A percentile compares a stretch with the other conserved stretches of the same genome.
Evolutionary conservation across 2,797 vertebrate species (phyloP).

Genomic region (Borostomias antarcticus): DNA sequence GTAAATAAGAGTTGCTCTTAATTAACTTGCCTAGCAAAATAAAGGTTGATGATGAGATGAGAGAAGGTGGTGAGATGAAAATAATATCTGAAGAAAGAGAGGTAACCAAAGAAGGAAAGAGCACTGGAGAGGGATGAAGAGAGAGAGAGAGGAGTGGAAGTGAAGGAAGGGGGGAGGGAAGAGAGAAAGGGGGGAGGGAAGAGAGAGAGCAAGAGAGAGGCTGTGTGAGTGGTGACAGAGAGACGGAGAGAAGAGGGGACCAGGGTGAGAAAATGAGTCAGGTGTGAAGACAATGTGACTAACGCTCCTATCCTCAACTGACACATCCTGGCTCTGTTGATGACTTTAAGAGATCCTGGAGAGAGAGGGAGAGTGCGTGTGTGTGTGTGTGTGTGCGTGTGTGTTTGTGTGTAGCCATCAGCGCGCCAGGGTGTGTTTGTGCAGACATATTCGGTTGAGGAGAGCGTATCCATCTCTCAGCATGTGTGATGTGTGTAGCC

Average conservation of each 20-base stretch:
- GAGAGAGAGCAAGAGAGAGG: conserved; percentile 15
- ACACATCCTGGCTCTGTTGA: conserved; percentile 49
- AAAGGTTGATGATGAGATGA: too few relatives aligned
- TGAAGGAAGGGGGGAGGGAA: background rate
- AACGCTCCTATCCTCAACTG: conserved; percentile 54
- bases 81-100: background rate
- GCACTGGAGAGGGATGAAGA: background rate
- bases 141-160: background rate
- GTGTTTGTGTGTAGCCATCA: conserved; percentile 6
- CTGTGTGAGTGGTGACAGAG: conserved; percentile 16
- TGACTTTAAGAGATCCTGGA: conserved; percentile 64
- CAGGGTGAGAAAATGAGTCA: background rate
- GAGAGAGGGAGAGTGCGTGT: conserved; percentile 44
- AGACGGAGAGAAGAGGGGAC: background rate
- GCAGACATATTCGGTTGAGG: too few relatives aligned
- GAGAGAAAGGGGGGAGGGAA: too few relatives aligned
- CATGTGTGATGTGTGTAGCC: conserved; percentile 26
- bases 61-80: background rate
- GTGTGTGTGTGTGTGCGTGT: conserved; percentile 7
- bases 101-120: background rate
- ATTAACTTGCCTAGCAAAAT: too few relatives aligned
- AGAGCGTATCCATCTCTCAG: conserved; percentile 24
- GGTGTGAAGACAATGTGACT: conserved; percentile 57
- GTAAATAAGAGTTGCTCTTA: too few relatives aligned
- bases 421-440: too few relatives aligned